Percentiles rank a stretch among this genome's conserved stretches.
Evolutionary conservation across 2,888 invertebrate genomes (phyloP).

Genomic region (Microdon myrmicae): DNA sequence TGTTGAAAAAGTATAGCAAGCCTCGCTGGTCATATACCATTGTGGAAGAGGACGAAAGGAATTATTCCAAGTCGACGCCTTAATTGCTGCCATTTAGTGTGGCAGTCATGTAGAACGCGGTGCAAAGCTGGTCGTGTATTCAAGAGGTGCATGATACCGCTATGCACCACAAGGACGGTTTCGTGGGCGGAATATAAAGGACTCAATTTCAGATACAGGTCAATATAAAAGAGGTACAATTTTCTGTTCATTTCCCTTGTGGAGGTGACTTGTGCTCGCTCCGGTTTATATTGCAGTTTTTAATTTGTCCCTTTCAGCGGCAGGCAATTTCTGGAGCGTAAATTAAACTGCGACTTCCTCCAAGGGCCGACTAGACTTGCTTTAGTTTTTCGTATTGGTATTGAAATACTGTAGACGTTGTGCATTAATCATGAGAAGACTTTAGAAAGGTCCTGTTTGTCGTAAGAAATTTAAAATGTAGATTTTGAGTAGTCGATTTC

Average conservation of each 20-base stretch:
- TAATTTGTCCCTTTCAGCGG: slow-evolving; percentile 16
- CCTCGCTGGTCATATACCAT: slow-evolving; percentile 19
- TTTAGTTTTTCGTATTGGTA: background rate
- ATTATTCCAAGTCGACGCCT: slow-evolving; percentile 28
- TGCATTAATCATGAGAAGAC: slow-evolving; percentile 39
- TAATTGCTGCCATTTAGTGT: slow-evolving; percentile 33
- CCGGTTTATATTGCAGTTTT: slow-evolving; percentile 13
- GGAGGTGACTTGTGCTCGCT: slow-evolving; percentile 8
- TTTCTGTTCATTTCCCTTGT: slow-evolving; percentile 3
- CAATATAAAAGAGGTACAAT: slow-evolving; percentile 23
- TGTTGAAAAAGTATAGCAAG: slow-evolving; percentile 2
- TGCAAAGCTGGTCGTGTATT: background rate
- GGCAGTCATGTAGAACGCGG: background rate
- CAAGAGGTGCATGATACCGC: slow-evolving; percentile 4
- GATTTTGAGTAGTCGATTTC: no score
- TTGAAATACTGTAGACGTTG: slow-evolving; percentile 17
- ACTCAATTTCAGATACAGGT: slow-evolving; percentile 40
- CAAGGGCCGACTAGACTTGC: background rate
- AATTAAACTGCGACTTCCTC: slow-evolving; percentile 29
- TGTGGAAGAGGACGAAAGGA: slow-evolving; percentile 8
- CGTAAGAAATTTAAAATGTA: slow-evolving; percentile 20
- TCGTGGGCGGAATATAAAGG: slow-evolving; percentile 8
- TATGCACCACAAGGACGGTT: background rate
- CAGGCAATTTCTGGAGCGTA: slow-evolving; percentile 22
- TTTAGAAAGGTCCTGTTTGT: slow-evolving; percentile 10